Evolutionary conservation across 2,888 invertebrate species (phyloP).

Genomic region (Tillus elongatus): DNA sequence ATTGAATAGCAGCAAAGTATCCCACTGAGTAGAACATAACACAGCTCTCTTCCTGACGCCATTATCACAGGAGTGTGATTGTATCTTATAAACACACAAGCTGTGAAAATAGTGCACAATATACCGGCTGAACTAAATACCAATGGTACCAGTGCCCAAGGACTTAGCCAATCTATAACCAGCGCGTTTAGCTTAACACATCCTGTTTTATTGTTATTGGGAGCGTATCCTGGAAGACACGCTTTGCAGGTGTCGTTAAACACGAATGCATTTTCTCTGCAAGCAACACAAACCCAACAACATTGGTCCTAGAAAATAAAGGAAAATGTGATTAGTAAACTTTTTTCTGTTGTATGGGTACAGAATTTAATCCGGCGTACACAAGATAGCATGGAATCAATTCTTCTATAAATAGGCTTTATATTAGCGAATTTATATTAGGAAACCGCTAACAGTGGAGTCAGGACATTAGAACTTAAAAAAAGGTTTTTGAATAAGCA

Average conservation of each 20-base stretch:
- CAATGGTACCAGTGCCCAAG: conserved; percentile 59
- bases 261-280: conserved; percentile 53
- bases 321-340: too few relatives aligned
- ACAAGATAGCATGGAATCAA: too few relatives aligned
- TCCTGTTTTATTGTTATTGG: conserved; percentile 42
- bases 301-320: conserved; percentile 46
- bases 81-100: conserved; percentile 53
- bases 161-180: conserved; percentile 52
- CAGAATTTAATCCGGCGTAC: too few relatives aligned
- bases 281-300: conserved; percentile 63
- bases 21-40: conserved; percentile 64
- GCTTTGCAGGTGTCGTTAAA: conserved; percentile 52
- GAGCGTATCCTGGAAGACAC: conserved; percentile 49
- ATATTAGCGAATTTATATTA: too few relatives aligned
- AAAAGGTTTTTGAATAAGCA: too few relatives aligned
- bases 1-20: conserved; percentile 57
- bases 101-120: conserved; percentile 50
- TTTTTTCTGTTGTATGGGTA: too few relatives aligned
- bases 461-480: too few relatives aligned
- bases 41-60: conserved; percentile 69
- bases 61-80: conserved; percentile 60
- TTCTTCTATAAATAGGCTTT: too few relatives aligned
- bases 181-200: conserved; percentile 51
- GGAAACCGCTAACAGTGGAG: too few relatives aligned
- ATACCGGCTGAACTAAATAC: conserved; percentile 54